These are phyloP conservation scores for Harpagifer antarcticus DNA, from an alignment of 2,797 vertebrate genomes.

Conservation along the genomic window DNA sequence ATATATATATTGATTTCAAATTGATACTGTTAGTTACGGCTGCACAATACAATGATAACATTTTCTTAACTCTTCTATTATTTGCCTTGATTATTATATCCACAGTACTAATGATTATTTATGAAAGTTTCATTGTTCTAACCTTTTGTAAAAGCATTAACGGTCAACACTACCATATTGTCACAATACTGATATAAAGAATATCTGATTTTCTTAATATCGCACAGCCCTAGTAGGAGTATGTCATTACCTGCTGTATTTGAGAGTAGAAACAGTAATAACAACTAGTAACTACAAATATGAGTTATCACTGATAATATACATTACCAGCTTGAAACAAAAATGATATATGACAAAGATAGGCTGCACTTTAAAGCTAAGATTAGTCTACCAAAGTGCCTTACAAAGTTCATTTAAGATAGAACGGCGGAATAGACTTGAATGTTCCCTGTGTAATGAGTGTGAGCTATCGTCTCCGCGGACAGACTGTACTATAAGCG, in stretches of 20 bases:
- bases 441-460: constrained; percentile 47
- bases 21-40: too few relatives aligned
- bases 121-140: too few relatives aligned
- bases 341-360: constrained; percentile 9
- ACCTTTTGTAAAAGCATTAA: too few relatives aligned
- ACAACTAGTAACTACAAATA: constrained; percentile 1
- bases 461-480: not conserved
- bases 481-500: not conserved
- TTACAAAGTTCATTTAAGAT: constrained; percentile 49
- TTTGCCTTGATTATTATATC: too few relatives aligned
- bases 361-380: constrained; percentile 28
- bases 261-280: not conserved
- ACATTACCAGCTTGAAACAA: not conserved
- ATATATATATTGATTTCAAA: too few relatives aligned
- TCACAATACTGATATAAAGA: too few relatives aligned
- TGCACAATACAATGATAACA: too few relatives aligned
- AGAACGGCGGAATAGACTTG: constrained; percentile 23
- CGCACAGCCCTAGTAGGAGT: not conserved
- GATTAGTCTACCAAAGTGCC: constrained; percentile 27
- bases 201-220: too few relatives aligned
- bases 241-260: constrained; percentile 2
- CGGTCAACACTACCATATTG: too few relatives aligned
- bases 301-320: constrained; percentile 12
- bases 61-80: too few relatives aligned
- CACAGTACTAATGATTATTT: too few relatives aligned